Base-by-base conservation (phyloP, 2,113 vertebrate genomes). In the Elephas maximus region DNA sequence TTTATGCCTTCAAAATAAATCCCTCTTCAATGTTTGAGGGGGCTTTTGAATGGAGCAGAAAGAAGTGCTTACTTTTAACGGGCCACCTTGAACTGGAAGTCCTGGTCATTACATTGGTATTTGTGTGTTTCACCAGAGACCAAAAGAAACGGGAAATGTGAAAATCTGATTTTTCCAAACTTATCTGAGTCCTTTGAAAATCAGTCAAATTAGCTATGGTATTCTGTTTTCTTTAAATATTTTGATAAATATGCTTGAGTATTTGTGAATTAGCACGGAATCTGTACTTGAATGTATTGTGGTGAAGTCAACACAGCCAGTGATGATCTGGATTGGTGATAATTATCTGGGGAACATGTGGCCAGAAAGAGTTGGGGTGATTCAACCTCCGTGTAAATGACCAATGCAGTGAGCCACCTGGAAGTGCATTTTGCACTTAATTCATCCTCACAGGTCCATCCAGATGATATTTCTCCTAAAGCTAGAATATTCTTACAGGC, bases 41-140 rank as follows among this genome's bases (percentile, higher is more conserved):
- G 21, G 67, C 6, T 82, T 97, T 60, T 88, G 62, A 79, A 83
- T 69, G 48, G 71, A 76, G 6, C 37, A 86, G 37, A 71, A 87
- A 60, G 73, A 73, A 90, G 57, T 80, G 62, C 37, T 91, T 82
- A 30, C 80, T 93, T 93, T 89, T 88, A 95, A 57, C 53, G 41
- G 23, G 18, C 28, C n/a, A 10, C 23, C 11, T 91, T 91, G 26
- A 78, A 45, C 91, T 80, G 65, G 60, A 92, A 86, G 44, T 51
- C 41, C 23, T 28, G 0, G 45, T 63, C 77, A 95, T 81, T 95
- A 76, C 85, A 65, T 65, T 95, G 77, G n/a, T 65, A 78, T 73
- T 74, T 85, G 37, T 73, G 41, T 76, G 41, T 69, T 92, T 94
- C 30, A 77, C 81, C 53, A 84, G 37, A 44, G 62, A 60, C 78